Conservation (phyloP, 2,113 vertebrate species). For the Crocuta crocuta region DNA sequence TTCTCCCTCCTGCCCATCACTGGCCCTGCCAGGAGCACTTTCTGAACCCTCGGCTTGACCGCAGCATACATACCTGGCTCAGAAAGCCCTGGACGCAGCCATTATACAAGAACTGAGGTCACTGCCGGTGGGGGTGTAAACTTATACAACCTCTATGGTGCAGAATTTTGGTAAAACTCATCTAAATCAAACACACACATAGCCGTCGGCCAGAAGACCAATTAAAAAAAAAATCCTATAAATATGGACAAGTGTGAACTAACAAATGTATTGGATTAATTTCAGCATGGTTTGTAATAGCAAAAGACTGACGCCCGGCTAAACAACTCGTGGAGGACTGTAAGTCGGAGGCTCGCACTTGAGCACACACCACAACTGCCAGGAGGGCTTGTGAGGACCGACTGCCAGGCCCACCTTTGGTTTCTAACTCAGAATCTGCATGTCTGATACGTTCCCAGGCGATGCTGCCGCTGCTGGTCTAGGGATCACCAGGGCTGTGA, state of each 20-base stretch:
- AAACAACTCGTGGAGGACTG: background rate
- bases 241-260: background rate
- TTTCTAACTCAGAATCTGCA: background rate
- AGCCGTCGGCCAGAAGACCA: background rate
- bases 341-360: background rate
- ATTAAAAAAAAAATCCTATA: background rate
- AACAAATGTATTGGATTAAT: background rate
- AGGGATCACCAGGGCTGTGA: background rate
- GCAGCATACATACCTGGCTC: background rate
- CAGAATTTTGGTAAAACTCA: background rate
- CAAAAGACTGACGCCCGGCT: background rate
- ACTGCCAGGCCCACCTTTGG: background rate
- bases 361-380: background rate
- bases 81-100: background rate
- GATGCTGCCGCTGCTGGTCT: background rate
- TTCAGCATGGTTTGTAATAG: background rate
- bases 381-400: background rate
- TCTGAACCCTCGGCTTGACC: background rate
- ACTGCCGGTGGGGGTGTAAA: background rate
- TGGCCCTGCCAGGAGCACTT: background rate
- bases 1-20: background rate
- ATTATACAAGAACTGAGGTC: background rate
- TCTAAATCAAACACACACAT: background rate
- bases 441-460: background rate
- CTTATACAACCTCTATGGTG: background rate